Evolutionary conservation across 1,140 invertebrate genomes (phyloP).

Genomic region (Phthorimaea operculella): DNA sequence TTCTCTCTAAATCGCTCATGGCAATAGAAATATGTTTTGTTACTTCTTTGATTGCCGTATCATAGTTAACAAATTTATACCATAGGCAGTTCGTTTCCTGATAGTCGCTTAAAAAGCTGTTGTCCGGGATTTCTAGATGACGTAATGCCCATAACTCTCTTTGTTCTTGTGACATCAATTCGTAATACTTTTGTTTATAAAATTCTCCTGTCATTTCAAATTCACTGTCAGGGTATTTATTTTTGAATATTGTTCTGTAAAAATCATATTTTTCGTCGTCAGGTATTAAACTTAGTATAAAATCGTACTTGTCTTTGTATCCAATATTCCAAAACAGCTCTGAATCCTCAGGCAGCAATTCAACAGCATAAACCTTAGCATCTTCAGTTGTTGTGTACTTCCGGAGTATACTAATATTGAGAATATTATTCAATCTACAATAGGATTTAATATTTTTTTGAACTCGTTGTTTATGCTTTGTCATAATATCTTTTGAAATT

Average conservation of each 20-base stretch:
- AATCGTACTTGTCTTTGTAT: conserved; percentile 21
- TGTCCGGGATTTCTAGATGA: conserved; percentile 29
- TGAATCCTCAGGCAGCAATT: conserved; percentile 21
- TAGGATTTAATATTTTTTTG: no score
- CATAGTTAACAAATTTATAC: conserved; percentile 40
- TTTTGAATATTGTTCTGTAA: conserved; percentile 31
- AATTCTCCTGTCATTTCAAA: conserved; percentile 40
- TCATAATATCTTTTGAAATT: no score
- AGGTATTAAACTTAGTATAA: conserved; percentile 31
- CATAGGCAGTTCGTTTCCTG: conserved; percentile 32
- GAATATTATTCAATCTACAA: no score
- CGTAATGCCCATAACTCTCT: conserved; percentile 38
- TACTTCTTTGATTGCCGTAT: conserved; percentile 32
- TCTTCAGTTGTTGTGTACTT: no score
- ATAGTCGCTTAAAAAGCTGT: no score
- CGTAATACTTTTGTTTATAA: conserved; percentile 29
- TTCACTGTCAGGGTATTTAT: conserved; percentile 27
- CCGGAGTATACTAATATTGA: no score
- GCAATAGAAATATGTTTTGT: conserved; percentile 31
- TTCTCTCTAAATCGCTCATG: no score
- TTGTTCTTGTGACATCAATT: no score
- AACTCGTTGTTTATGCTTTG: no score
- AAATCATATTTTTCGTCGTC: conserved; percentile 27
- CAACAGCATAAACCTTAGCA: conserved; percentile 27
- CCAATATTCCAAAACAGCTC: conserved; percentile 34